Base-by-base conservation (phyloP, 2,888 invertebrate species). In the Xylophagus ater region DNA sequence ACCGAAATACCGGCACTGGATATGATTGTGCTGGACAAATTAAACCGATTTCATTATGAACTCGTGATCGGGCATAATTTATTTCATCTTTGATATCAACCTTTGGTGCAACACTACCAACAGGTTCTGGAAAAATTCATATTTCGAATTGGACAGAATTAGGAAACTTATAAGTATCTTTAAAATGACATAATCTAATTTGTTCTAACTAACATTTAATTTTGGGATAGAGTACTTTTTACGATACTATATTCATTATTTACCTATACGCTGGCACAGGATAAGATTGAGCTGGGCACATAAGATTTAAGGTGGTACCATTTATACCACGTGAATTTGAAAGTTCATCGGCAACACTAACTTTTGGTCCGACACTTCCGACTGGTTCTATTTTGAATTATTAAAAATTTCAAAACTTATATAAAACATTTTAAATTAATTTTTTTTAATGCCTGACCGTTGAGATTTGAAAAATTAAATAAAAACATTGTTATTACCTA, bases 221-320 rank as follows among this genome's bases (percentile, higher is more conserved):
- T 31, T 18, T 7, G 17, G 10, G 3, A 31, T 9, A 31, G 2
- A 2, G 8, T 23, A 2, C 8, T 23, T 23, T 23, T 23, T 23
- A 3, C 2, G 9, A 10, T 10, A 8, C 2, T 23, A 3, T n/a
- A 3, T n/a, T n/a, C 2, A 23, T 23, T 23, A 3, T 23, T 23
- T 45, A 60, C 80, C 79, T 78, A 71, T 78, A 76, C 48, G 72
- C 62, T 53, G 82, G 81, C 53, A 80, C 76, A 38, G 82, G 82
- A 64, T 71, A 83, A 12, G 78, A 80, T 65, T 82, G 82, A 6
- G 81, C 80, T 35, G 81, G 81, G 63, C 83, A 83, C 53, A 78
- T 66, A 56, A 83, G 66, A 29, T 78, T 76, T 54, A 77, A 68
- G 57, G 70, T 70, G 45, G 58, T 54, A 42, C 66, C 66, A 53